Evolutionary conservation across 2,113 vertebrate genomes (phyloP).

Genomic region (Grantiella picta): DNA sequence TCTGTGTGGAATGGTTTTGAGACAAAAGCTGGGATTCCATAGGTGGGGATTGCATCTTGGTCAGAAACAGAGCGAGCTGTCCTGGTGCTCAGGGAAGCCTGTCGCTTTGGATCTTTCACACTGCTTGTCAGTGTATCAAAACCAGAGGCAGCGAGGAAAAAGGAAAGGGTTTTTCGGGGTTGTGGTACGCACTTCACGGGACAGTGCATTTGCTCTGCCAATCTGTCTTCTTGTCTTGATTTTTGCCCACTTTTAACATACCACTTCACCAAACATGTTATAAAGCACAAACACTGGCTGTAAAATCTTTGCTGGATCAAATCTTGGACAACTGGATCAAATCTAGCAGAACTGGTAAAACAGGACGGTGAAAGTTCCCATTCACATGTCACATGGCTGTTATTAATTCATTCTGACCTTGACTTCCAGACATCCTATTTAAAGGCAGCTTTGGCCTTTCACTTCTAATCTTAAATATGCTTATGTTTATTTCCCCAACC

Average conservation of each 20-base stretch:
- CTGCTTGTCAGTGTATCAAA: neutral
- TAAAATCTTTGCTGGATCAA: neutral
- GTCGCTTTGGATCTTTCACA: neutral
- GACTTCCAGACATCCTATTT: neutral
- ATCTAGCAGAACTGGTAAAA: neutral
- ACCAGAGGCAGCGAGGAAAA: neutral
- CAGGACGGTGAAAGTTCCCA: neutral
- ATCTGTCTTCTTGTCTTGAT: neutral
- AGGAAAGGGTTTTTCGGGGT: neutral
- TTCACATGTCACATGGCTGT: rapidly evolving
- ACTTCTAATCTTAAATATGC: neutral
- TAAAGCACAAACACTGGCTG: neutral
- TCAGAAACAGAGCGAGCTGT: neutral
- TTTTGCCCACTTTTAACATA: neutral
- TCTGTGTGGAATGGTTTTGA: neutral
- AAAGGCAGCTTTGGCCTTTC: neutral
- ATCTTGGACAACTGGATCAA: neutral
- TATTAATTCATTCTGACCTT: neutral
- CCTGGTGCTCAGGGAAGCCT: neutral
- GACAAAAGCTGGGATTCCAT: neutral
- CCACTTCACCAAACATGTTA: rapidly evolving
- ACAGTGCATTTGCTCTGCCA: neutral
- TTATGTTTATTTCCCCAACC: neutral
- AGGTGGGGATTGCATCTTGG: neutral
- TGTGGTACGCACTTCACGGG: neutral